phyloP scores from a whole-genome alignment of 1,140 invertebrate species.

The Amphibalanus amphitrite region DNA sequence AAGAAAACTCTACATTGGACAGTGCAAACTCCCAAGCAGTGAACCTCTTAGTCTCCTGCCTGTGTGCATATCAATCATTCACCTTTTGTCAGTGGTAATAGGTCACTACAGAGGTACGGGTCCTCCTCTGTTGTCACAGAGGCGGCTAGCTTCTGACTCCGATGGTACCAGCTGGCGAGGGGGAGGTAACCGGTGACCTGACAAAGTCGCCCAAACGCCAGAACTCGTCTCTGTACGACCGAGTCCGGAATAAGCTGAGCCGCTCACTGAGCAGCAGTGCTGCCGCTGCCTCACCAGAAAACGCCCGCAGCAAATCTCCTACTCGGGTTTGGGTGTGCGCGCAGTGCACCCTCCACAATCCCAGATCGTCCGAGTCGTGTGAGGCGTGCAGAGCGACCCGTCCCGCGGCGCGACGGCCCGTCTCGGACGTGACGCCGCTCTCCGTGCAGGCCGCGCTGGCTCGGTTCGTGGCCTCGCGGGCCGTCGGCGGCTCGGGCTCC shows the following conservation, averaged over 20 bases:
- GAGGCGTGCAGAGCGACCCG: neutral
- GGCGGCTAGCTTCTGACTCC: too few species aligned
- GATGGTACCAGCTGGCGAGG: too few species aligned
- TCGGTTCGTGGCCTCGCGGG: neutral
- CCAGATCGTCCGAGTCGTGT: neutral
- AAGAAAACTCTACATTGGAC: too few species aligned
- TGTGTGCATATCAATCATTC: too few species aligned
- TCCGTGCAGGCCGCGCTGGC: neutral
- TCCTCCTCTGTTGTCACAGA: too few species aligned
- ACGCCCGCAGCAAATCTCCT: neutral
- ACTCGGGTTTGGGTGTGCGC: neutral
- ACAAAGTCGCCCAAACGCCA: neutral
- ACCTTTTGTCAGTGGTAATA: too few species aligned
- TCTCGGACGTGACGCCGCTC: neutral
- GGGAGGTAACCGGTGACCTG: neutral
- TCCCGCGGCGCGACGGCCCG: neutral
- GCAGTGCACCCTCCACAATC: neutral
- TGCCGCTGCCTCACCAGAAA: neutral
- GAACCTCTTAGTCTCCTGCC: too few species aligned
- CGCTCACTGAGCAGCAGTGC: neutral
- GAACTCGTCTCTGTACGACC: neutral
- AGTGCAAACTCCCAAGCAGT: too few species aligned
- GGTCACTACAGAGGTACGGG: too few species aligned
- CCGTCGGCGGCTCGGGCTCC: too few species aligned
- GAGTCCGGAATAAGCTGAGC: neutral